These are phyloP conservation scores for Thalpophila matura DNA, from an alignment of 2,888 invertebrate species.

Conservation along the genomic window DNA sequence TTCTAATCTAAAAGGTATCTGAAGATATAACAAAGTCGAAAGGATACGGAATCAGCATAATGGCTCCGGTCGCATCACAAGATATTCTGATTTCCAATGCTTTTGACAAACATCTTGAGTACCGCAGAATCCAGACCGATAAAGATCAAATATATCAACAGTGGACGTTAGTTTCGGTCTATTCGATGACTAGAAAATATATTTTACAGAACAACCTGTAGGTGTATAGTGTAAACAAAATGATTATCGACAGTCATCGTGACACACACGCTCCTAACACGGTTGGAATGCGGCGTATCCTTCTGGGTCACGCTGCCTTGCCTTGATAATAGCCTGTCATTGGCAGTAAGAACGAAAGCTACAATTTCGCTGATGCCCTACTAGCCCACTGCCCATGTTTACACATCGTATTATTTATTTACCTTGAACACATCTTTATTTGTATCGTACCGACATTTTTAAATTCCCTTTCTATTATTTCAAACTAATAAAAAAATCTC, in stretches of 20 bases:
- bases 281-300: conserved; percentile 81
- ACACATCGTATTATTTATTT: conserved; percentile 75
- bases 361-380: conserved; percentile 81
- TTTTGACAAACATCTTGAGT: too few species aligned
- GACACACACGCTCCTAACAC: conserved; percentile 43
- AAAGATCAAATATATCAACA: too few species aligned
- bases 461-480: conserved; percentile 49
- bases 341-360: conserved; percentile 79
- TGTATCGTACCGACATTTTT: conserved; percentile 39
- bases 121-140: too few species aligned
- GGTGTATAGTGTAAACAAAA: conserved; percentile 24
- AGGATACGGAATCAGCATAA: too few species aligned
- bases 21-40: too few species aligned
- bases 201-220: background rate
- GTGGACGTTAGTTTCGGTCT: background rate
- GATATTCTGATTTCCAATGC: background rate
- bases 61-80: background rate
- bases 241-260: conserved; percentile 32
- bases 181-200: background rate
- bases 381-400: conserved; percentile 76
- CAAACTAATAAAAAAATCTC: background rate
- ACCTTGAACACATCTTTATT: conserved; percentile 62
- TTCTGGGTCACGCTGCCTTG: conserved; percentile 77
- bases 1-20: too few species aligned
- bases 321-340: conserved; percentile 77